These are phyloP conservation scores for Agonopterix alstromeriana DNA, from an alignment of 2,888 invertebrate species.

Conservation along the genomic window DNA sequence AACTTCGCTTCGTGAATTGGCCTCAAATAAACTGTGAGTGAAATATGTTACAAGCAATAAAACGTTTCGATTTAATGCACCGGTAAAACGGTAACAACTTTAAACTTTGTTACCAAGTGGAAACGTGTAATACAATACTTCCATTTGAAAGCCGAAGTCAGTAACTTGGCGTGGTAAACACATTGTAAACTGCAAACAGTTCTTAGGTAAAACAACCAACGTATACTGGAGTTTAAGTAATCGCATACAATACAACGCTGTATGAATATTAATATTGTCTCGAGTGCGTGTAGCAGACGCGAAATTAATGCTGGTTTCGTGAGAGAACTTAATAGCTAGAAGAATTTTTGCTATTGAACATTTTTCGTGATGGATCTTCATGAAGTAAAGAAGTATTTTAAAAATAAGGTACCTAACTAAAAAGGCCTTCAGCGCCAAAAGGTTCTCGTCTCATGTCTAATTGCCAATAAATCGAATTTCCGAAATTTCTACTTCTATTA, in stretches of 20 bases:
- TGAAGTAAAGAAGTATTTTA: neutral
- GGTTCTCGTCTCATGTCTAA: too few species aligned
- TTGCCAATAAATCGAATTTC: too few species aligned
- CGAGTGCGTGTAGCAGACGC: conserved; percentile 29
- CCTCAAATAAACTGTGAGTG: neutral
- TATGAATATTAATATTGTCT: conserved; percentile 51
- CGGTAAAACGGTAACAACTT: conserved; percentile 36
- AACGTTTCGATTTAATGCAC: conserved; percentile 35
- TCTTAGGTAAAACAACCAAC: conserved; percentile 35
- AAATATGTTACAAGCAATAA: conserved; percentile 20
- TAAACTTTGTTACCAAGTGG: conserved; percentile 36
- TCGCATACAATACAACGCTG: conserved; percentile 29
- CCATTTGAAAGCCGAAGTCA: conserved; percentile 45
- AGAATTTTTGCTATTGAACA: conserved; percentile 7
- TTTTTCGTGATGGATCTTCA: too few species aligned
- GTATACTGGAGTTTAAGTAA: conserved; percentile 45
- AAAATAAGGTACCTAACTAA: too few species aligned
- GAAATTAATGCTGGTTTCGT: conserved; percentile 32
- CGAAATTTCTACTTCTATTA: too few species aligned
- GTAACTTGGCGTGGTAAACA: conserved; percentile 43
- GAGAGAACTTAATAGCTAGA: conserved; percentile 10
- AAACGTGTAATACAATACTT: conserved; percentile 53
- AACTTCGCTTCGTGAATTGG: neutral
- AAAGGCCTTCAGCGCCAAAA: too few species aligned
- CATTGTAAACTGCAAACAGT: conserved; percentile 44